These are phyloP conservation scores for Cuculus canorus DNA, from an alignment of 2,797 vertebrate species.

Conservation along the genomic window DNA sequence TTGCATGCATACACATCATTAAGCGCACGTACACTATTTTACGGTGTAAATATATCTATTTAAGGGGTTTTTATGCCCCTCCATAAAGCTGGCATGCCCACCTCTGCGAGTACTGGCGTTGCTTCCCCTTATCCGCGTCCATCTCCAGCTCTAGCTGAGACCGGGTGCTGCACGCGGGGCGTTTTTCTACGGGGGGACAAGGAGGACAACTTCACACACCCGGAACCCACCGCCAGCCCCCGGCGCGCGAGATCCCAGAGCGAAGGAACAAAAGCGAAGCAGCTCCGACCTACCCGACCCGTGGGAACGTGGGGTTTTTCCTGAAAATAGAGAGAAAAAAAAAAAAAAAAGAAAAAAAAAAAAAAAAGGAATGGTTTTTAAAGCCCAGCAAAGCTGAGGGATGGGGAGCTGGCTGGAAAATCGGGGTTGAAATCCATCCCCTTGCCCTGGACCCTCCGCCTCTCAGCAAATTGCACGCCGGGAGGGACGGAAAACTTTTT, in stretches of 20 bases:
- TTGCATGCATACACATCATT: accelerated
- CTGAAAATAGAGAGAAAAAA: constrained; percentile 41
- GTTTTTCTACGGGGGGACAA: constrained; percentile 69
- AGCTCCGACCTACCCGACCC: constrained; percentile 54
- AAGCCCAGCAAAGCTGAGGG: neutral
- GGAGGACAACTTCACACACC: constrained; percentile 69
- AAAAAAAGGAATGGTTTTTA: neutral
- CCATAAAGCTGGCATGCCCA: constrained; percentile 27
- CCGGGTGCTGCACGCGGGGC: constrained; percentile 63
- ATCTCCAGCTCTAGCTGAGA: constrained; percentile 70
- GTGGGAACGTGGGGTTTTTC: constrained; percentile 42
- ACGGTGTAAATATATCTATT: neutral
- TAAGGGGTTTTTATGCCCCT: neutral
- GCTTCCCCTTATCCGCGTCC: constrained; percentile 68
- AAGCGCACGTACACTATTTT: neutral
- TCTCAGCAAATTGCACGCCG: neutral
- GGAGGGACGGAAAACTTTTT: constrained; percentile 43
- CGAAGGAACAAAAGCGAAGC: constrained; percentile 58
- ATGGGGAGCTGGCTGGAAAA: constrained; percentile 34
- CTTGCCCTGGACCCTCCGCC: neutral
- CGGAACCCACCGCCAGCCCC: constrained; percentile 54
- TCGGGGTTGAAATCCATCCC: constrained; percentile 1
- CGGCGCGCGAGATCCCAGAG: constrained; percentile 38
- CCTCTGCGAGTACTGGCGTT: constrained; percentile 69
- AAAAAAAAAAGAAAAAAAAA: neutral